Evolutionary conservation across 2,113 vertebrate genomes (phyloP).

Genomic region (Murina feae): DNA sequence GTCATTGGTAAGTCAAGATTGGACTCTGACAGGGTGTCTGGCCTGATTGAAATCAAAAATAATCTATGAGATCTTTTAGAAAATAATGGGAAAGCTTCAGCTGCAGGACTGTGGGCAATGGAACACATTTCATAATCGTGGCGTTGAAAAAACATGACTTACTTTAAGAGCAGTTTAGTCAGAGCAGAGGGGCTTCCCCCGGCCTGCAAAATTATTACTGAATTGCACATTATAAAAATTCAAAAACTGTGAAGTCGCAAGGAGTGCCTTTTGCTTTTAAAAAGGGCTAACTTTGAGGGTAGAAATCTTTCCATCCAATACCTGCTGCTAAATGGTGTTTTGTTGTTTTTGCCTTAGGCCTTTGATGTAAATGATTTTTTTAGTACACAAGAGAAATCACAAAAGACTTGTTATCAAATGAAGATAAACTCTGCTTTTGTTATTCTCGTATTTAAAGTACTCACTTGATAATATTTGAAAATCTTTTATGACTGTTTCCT

Average conservation of each 20-base stretch:
- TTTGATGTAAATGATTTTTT: conserved; percentile 48
- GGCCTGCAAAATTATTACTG: neutral
- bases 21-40: conserved; percentile 67
- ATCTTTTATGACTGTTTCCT: conserved; percentile 1
- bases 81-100: neutral
- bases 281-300: neutral
- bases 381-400: conserved; percentile 46
- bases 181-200: neutral
- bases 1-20: conserved; percentile 71
- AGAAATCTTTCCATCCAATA: neutral
- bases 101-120: conserved; percentile 10
- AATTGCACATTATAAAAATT: neutral
- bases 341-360: conserved; percentile 49
- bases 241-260: neutral
- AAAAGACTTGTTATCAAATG: conserved; percentile 63
- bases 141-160: neutral
- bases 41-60: conserved; percentile 71
- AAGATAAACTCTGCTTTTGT: conserved; percentile 64
- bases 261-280: neutral
- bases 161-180: neutral
- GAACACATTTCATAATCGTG: neutral
- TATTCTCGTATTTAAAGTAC: conserved; percentile 32
- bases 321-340: neutral
- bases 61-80: conserved; percentile 41
- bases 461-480: conserved; percentile 42